A percentile compares a stretch with the other conserved stretches of the same genome.
Evolutionary conservation across 2,888 invertebrate genomes (phyloP).

Genomic region (Tenthredo mesomela): DNA sequence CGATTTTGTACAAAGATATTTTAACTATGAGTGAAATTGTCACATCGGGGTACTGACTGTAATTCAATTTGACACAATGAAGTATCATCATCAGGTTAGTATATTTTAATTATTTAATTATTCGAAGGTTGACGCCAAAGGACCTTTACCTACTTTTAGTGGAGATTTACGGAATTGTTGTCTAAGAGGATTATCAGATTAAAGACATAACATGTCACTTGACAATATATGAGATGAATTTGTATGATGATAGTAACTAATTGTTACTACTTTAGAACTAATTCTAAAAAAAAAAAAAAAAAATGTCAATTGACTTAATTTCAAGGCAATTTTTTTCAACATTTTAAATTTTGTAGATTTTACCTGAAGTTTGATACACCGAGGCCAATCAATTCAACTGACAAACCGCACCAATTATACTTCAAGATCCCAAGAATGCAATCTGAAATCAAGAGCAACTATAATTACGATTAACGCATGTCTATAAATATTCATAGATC

Average conservation of each 20-base stretch:
- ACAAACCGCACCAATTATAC: background rate
- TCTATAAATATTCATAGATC: background rate
- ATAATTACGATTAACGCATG: background rate
- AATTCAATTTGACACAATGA: background rate
- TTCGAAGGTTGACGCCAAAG: background rate
- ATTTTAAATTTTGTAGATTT: background rate
- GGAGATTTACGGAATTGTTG: background rate
- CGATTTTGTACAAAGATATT: background rate
- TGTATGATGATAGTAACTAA: background rate
- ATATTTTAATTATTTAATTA: slow-evolving; percentile 11
- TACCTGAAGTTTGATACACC: background rate
- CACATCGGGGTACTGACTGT: background rate
- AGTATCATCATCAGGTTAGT: slow-evolving; percentile 2
- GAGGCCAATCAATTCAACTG: background rate
- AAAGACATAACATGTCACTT: background rate
- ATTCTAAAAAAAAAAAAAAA: background rate
- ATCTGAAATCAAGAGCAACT: background rate
- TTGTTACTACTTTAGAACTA: background rate
- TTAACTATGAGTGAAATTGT: background rate
- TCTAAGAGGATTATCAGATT: background rate
- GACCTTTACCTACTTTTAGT: background rate
- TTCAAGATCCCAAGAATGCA: background rate
- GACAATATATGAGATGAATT: background rate
- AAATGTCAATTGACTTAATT: background rate
- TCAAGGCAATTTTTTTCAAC: background rate